Evolutionary conservation across 2,797 vertebrate species (phyloP).

Genomic region (Corythornis leucogaster): DNA sequence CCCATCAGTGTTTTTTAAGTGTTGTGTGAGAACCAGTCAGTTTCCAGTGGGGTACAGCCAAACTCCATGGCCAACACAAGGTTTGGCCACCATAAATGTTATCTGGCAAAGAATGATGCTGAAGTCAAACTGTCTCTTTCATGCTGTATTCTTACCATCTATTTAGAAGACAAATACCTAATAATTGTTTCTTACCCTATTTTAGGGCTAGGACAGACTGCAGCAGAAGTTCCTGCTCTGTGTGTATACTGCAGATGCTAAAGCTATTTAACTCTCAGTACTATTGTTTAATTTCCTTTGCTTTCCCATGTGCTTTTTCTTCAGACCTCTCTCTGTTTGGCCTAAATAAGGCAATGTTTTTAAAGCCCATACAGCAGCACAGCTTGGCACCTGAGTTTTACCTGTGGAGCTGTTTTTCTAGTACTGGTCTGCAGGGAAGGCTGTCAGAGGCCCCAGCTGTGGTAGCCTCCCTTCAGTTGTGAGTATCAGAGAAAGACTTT

Average conservation of each 20-base stretch:
- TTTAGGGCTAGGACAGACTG: neutral
- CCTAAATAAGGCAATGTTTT: neutral
- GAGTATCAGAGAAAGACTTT: neutral
- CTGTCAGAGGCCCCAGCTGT: neutral
- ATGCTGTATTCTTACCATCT: neutral
- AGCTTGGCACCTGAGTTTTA: neutral
- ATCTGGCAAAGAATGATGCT: neutral
- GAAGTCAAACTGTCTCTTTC: neutral
- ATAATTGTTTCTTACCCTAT: neutral
- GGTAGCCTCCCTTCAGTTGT: neutral
- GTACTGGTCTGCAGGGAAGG: neutral
- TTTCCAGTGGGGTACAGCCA: neutral
- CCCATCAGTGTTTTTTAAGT: neutral
- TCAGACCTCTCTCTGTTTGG: neutral
- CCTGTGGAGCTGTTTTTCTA: neutral
- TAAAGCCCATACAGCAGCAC: neutral
- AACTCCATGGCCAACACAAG: neutral
- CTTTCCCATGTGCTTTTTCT: neutral
- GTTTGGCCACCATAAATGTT: neutral
- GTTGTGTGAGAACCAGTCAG: neutral
- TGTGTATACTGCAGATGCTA: neutral
- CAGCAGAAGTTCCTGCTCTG: neutral
- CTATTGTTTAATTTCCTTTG: neutral
- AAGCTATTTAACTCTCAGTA: neutral
- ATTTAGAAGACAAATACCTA: neutral